Percentiles rank a stretch among this genome's conserved stretches.
phyloP scores from a whole-genome alignment of 2,888 invertebrate species.

The Lymantria dispar region DNA sequence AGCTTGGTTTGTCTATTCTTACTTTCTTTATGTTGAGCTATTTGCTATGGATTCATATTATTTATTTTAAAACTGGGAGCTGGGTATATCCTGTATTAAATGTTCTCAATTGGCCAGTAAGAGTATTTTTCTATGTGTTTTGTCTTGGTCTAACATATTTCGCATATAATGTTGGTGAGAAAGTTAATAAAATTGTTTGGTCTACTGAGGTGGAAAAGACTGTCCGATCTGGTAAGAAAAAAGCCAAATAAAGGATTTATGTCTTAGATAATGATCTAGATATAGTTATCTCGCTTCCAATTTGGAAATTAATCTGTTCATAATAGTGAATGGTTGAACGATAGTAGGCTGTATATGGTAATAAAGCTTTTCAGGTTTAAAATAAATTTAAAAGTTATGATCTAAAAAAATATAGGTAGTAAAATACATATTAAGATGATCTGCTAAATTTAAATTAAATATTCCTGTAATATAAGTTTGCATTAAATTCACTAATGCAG shows the following conservation, averaged over 20 bases:
- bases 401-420: neutral
- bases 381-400: neutral
- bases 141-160: conserved; percentile 83
- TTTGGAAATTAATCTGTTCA: conserved; percentile 14
- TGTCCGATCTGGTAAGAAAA: conserved; percentile 75
- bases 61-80: conserved; percentile 87
- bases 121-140: conserved; percentile 87
- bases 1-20: conserved; percentile 84
- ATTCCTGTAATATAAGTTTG: neutral
- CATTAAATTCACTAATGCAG: neutral
- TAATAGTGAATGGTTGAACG: conserved; percentile 7
- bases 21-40: conserved; percentile 86
- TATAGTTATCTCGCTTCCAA: conserved; percentile 12
- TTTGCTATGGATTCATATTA: conserved; percentile 90
- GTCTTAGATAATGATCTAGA: conserved; percentile 7
- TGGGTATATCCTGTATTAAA: conserved; percentile 97
- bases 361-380: neutral
- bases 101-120: conserved; percentile 87
- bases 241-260: conserved; percentile 58
- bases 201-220: conserved; percentile 83
- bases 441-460: neutral
- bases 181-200: conserved; percentile 88
- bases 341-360: conserved; percentile 3
- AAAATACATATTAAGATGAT: neutral
- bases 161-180: conserved; percentile 89